Evolutionary conservation across 2,113 vertebrate genomes (phyloP), one percentile per base, ranked within the genome.

Genomic region (Amblyornis subalaris): DNA sequence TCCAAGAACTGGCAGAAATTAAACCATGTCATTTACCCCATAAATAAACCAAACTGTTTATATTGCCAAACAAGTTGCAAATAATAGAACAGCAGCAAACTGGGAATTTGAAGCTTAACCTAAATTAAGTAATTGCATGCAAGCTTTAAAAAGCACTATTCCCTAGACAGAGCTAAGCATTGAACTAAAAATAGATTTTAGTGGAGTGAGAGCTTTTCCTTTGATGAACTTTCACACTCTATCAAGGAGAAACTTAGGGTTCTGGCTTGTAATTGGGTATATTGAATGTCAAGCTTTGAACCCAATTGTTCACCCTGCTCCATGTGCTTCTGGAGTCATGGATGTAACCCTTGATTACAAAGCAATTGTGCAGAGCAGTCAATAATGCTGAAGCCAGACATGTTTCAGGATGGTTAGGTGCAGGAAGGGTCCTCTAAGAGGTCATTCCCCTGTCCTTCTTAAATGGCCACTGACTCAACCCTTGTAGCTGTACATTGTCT

Each of bases 111-210:
- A 89, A 89, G 82, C 83, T 93, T 87, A 95, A 90, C 82, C 88
- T 94, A 96, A 95, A 96, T 95, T 91, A 96, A 94, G 84, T 95
- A 96, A 94, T 95, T 95, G 82, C 91, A 91, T 86, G 79, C 79
- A 77, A 90, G 90, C 90, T 95, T 94, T 92, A 93, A 94, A 95
- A 94, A 95, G 64, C 55, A 45, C 85, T 57, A 84, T 90, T 90
- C 93, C 92, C 88, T 75, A 77, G 72, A 88, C 44, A 88, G 88
- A 94, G 44, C 55, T 69, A 77, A 86, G 75, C 60, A 72, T 16
- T 90, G 85, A 93, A 75, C 88, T 93, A 93, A 93, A 96, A 97
- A 94, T 84, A 93, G 79, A 74, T 93, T 88, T 86, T 64, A 44
- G 75, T 60, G 69, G 60, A 96, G 48, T 21, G n/a, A 84, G 22